These are phyloP conservation scores for Oscheius onirici DNA, from an alignment of 2,888 invertebrate species.

Conservation along the genomic window DNA sequence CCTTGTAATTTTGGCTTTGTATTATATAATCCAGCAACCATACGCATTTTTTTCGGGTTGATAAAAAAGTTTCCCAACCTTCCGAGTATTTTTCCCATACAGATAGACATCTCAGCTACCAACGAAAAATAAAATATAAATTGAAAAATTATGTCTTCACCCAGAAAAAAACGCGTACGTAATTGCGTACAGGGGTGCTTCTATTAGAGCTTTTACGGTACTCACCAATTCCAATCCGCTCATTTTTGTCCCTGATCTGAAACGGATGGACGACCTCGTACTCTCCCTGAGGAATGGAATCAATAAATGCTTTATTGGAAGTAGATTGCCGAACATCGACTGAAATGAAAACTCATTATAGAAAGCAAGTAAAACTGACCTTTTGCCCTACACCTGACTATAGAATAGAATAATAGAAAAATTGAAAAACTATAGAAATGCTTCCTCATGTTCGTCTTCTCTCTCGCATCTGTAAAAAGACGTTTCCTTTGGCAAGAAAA, in stretches of 20 bases:
- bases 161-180: too few relatives aligned
- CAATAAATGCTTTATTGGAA: constrained; percentile 71
- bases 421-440: neutral
- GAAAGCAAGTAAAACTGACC: neutral
- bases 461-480: constrained; percentile 2
- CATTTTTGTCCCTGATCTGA: constrained; percentile 72
- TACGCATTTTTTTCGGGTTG: too few relatives aligned
- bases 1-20: neutral
- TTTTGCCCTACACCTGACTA: neutral
- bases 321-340: constrained; percentile 63
- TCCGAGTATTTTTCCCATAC: too few relatives aligned
- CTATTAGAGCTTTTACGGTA: too few relatives aligned
- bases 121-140: too few relatives aligned
- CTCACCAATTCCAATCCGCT: constrained; percentile 70
- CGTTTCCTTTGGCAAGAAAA: neutral
- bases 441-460: neutral
- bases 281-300: constrained; percentile 70
- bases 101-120: too few relatives aligned
- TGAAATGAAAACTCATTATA: constrained; percentile 35
- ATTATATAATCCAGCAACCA: too few relatives aligned
- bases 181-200: too few relatives aligned
- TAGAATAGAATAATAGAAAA: constrained; percentile 10
- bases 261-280: constrained; percentile 74
- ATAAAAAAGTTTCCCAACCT: too few relatives aligned
- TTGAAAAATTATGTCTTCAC: too few relatives aligned